Evolutionary conservation across 2,113 vertebrate species (phyloP).

Genomic region (Andinoacara biseriatus): DNA sequence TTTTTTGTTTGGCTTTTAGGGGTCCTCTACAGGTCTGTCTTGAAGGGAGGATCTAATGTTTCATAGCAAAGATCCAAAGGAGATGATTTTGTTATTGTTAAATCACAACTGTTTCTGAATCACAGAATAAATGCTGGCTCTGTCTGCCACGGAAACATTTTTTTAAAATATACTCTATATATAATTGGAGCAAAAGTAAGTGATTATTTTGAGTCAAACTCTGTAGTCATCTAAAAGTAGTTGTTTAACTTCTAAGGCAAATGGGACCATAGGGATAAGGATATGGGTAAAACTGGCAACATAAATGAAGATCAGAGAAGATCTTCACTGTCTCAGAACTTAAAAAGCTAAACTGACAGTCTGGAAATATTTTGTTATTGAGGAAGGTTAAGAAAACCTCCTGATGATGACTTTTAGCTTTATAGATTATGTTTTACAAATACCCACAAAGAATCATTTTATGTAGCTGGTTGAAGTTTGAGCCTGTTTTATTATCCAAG

Average conservation of each 20-base stretch:
- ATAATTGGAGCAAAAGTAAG: background rate
- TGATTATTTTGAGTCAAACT: background rate
- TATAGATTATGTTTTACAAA: background rate
- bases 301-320: background rate
- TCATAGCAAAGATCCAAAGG: background rate
- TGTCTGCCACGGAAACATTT: background rate
- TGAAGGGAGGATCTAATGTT: background rate
- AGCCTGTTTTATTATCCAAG: background rate
- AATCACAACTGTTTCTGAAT: background rate
- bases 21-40: background rate
- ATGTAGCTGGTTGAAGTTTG: background rate
- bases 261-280: background rate
- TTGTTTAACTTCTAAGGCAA: background rate
- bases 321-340: too few relatives aligned
- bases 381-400: background rate
- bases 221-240: background rate
- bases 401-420: background rate
- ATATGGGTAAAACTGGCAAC: background rate
- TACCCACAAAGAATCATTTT: background rate
- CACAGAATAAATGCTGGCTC: background rate
- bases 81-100: background rate
- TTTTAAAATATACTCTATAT: background rate
- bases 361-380: background rate
- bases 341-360: background rate
- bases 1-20: background rate